A percentile compares a stretch with the other conserved stretches of the same genome.
Evolutionary conservation across 2,113 vertebrate species (phyloP).

Genomic region (Tenrec ecaudatus): DNA sequence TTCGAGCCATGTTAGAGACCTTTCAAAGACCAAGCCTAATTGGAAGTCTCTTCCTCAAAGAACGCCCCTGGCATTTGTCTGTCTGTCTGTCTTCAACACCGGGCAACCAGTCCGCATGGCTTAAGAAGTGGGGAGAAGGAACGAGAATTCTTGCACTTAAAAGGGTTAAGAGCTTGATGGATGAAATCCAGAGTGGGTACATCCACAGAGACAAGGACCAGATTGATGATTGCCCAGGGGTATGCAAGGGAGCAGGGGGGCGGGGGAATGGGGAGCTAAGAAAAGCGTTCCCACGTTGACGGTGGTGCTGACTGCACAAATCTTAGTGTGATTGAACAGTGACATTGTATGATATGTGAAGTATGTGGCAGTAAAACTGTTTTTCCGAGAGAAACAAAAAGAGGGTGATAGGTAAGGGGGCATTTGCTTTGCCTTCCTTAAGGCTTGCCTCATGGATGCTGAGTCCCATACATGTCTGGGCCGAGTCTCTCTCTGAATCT

Average conservation of each 20-base stretch:
- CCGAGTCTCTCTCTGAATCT: not conserved
- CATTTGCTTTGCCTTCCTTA: not conserved
- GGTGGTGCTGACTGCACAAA: too few relatives aligned
- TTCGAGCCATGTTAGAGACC: not conserved
- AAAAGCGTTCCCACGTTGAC: too few relatives aligned
- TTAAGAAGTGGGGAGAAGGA: not conserved
- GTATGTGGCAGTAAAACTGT: too few relatives aligned
- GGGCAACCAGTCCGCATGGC: not conserved
- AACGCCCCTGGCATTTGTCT: not conserved
- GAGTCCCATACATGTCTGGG: not conserved
- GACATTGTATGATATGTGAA: too few relatives aligned
- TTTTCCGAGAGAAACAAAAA: too few relatives aligned
- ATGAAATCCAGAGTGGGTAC: too few relatives aligned
- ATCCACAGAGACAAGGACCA: too few relatives aligned
- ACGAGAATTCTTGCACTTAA: not conserved
- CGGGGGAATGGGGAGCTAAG: not conserved
- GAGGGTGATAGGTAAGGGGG: too few relatives aligned
- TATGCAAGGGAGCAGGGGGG: too few relatives aligned
- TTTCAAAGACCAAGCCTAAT: not conserved
- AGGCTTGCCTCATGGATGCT: not conserved
- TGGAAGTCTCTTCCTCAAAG: not conserved
- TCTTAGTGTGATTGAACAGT: too few relatives aligned
- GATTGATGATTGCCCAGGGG: too few relatives aligned
- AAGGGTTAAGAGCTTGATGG: not conserved
- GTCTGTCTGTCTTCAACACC: not conserved